Base-by-base conservation (phyloP, 2,888 invertebrate genomes). In the Trichogramma dendrolimi region DNA sequence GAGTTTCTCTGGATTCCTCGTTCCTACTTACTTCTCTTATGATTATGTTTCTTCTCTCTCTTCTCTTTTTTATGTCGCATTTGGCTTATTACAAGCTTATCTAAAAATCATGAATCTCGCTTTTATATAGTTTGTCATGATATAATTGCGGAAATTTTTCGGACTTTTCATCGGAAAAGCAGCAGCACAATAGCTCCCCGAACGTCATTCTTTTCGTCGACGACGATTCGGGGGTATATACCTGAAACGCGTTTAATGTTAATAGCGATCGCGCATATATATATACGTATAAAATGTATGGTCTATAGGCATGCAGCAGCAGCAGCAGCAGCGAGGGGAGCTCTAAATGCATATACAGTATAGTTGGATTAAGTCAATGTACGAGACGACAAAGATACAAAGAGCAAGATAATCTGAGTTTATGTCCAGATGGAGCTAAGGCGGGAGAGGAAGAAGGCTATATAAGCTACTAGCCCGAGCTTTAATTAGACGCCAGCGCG, bases 401-500 rank as follows among this genome's bases (percentile, higher is more conserved):
- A 69, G 68, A 62, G 68, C 70, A 68, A 72, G 78, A 76, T 79
- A 78, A 77, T 71, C 72, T 67, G 74, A 77, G 74, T 79, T 79
- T 77, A 79, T 75, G 73, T 72, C 71, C 73, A 70, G 69, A 67
- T 69, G 66, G 67, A 69, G 68, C 67, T 67, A 46, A 46, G 60
- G 53, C 63, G 62, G 54, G 57, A 61, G 61, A 62, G 63, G 54
- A 59, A 55, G 57, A 55, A 62, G 57, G 61, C 68, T 27, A 27
- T 27, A 27, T 27, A 27, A 27, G 27, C 27, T 27, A 27, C 71
- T 11, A n/a, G 53, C 42, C 40, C 70, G 73, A 27, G 27, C 73
- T 79, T 79, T 79, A 79, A 79, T 79, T 79, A 79, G 78, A 78
- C 73, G 77, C 49, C 50, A 54, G 48, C 52, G 54, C 27, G 40